phyloP scores from a whole-genome alignment of 1,140 invertebrate species.

The Anastrepha obliqua region DNA sequence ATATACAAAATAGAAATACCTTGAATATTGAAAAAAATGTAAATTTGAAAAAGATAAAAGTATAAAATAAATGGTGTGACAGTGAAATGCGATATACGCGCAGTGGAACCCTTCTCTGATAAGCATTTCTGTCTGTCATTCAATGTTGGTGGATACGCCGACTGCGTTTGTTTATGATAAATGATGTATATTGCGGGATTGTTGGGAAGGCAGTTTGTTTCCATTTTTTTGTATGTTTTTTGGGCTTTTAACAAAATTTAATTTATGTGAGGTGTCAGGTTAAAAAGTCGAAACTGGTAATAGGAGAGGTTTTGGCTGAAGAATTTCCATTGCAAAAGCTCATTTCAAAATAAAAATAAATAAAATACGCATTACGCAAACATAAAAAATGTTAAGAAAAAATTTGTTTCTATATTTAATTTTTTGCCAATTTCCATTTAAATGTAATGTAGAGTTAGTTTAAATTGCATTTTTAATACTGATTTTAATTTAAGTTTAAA shows the following conservation, averaged over 20 bases:
- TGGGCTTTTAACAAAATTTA: neutral
- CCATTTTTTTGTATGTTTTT: neutral
- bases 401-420: too few relatives aligned
- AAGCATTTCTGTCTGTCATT: slow-evolving; percentile 2
- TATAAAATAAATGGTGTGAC: slow-evolving; percentile 30
- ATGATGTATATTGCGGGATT: neutral
- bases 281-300: too few relatives aligned
- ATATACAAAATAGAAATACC: neutral
- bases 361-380: too few relatives aligned
- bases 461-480: too few relatives aligned
- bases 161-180: slow-evolving; percentile 31
- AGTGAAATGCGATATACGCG: slow-evolving; percentile 2
- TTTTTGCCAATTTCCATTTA: too few relatives aligned
- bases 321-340: too few relatives aligned
- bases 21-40: neutral
- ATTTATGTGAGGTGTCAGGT: neutral
- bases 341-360: too few relatives aligned
- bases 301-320: too few relatives aligned
- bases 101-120: neutral
- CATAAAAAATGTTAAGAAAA: too few relatives aligned
- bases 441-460: too few relatives aligned
- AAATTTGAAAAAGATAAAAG: slow-evolving; percentile 5
- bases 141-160: neutral
- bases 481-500: too few relatives aligned
- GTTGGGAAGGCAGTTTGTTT: neutral